Conservation (phyloP, 2,113 vertebrate genomes). For the Pseudopipra pipra region DNA sequence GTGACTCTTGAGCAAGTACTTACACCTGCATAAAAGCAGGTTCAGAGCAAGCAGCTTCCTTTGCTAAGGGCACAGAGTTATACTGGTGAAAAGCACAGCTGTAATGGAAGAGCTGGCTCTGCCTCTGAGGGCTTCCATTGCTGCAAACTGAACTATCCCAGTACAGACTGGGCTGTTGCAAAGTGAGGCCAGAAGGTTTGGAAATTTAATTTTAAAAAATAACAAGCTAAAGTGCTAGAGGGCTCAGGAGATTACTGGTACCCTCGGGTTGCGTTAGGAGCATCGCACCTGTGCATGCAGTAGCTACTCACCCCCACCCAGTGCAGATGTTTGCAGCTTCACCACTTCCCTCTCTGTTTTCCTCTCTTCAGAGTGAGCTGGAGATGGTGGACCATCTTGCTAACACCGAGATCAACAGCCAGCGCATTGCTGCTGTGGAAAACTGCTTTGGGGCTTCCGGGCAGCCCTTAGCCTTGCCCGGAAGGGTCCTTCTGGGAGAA, state of each 20-base stretch:
- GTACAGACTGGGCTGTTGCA: neutral
- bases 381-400: slow-evolving; percentile 76
- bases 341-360: neutral
- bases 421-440: slow-evolving; percentile 83
- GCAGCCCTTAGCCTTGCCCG: slow-evolving; percentile 72
- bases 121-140: neutral
- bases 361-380: neutral
- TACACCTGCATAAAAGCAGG: neutral
- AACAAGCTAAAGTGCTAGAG: neutral
- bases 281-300: neutral
- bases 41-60: neutral
- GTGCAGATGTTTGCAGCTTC: neutral
- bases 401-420: slow-evolving; percentile 78
- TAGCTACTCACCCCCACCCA: fast-evolving
- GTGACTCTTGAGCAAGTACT: neutral
- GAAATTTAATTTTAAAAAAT: neutral
- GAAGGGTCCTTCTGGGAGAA: slow-evolving; percentile 87
- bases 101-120: neutral
- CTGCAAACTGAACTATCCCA: neutral
- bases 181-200: neutral
- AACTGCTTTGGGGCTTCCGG: slow-evolving; percentile 79
- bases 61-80: neutral
- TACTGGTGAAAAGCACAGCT: neutral
- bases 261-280: neutral
- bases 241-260: neutral